Evolutionary conservation across 2,113 vertebrate genomes (phyloP), one percentile per base, ranked within the genome.

Genomic region (Corvus moneduloides): DNA sequence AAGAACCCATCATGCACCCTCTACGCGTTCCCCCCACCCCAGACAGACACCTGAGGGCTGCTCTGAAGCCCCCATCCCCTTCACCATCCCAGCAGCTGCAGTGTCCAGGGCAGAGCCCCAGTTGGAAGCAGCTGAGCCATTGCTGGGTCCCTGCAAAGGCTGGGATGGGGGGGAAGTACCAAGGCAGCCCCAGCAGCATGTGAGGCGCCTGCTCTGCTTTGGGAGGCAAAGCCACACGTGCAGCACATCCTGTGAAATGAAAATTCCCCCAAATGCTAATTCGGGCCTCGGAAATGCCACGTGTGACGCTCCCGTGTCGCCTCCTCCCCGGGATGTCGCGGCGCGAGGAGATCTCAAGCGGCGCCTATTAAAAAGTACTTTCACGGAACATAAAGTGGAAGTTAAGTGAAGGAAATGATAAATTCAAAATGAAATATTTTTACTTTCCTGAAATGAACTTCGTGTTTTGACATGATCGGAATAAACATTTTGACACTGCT

Each of bases 401-500:
- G 90, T 66, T 87, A 56, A 93, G 71, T 13, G 24, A 92, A 71
- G 32, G 76, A 87, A 92, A 94, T 75, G 44, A 92, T 84, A 20
- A 89, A 94, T 89, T 89, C 84, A 52, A 78, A 94, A 90, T 52
- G 91, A 89, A 84, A 92, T 95, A 81, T 93, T 97, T 92, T 90
- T 74, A 46, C 86, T 90, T 79, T 72, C 69, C 73, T 20, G 77
- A 88, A 86, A 89, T 64, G 94, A 97, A 94, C 89, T 93, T 87
- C 56, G 35, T 96, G 96, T 97, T 97, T 94, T 96, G 96, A 96
- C 95, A 92, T 56, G 80, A 89, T 80, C 2, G 0, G 93, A 87
- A 92, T 97, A 96, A 97, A 97, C 95, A 96, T 97, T 97, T 95
- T 96, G 96, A 96, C 95, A 94, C 94, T 44, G 83, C 93, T 75